A percentile compares a stretch with the other conserved stretches of the same genome.
Evolutionary conservation across 2,797 vertebrate species (phyloP).

Genomic region (Scleropages formosus): DNA sequence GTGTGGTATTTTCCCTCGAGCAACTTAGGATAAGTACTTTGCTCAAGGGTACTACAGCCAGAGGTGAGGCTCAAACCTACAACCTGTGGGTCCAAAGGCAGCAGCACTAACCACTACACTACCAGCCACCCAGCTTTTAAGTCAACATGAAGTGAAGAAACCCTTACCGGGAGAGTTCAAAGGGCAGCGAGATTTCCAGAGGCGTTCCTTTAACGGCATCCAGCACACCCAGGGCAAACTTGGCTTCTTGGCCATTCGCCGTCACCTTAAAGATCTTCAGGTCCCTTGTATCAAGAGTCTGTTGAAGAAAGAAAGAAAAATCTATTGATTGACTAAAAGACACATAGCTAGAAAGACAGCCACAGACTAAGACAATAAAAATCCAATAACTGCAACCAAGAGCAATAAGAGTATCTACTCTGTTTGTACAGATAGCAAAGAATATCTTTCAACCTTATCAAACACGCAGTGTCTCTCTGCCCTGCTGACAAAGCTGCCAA

Average conservation of each 20-base stretch:
- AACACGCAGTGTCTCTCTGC: neutral
- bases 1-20: no score
- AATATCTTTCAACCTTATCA: no score
- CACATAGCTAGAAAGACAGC: neutral
- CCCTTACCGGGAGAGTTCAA: constrained; percentile 81
- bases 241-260: constrained; percentile 77
- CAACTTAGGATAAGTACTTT: no score
- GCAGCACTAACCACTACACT: no score
- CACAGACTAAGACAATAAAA: neutral
- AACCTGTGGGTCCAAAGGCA: no score
- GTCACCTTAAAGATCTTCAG: constrained; percentile 76
- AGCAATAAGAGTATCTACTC: neutral
- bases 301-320: constrained; percentile 25
- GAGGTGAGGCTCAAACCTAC: no score
- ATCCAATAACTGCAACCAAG: no score
- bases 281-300: constrained; percentile 88
- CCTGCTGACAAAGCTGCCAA: neutral
- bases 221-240: constrained; percentile 74
- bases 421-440: neutral
- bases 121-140: no score
- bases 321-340: neutral
- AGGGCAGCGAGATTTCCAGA: constrained; percentile 82
- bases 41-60: no score
- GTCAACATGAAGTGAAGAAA: neutral
- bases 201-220: constrained; percentile 86